Base-by-base conservation (phyloP, 2,797 vertebrate species). In the Sebastes flavidus region DNA sequence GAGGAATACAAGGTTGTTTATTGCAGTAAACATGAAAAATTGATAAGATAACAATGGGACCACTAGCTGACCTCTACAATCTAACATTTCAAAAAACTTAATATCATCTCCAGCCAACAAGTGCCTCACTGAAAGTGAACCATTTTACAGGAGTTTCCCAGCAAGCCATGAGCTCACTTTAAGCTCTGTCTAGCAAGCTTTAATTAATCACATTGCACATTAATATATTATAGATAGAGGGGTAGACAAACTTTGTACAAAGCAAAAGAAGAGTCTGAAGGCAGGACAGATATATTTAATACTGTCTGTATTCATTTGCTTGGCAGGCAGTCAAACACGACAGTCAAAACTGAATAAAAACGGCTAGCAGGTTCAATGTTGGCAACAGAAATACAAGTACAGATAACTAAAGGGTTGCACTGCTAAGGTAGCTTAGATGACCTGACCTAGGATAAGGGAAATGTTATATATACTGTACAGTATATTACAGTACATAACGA, bases 21-120 rank as follows among this genome's bases (percentile, higher is more conserved):
- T 65, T 78, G 59, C 59, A 72, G 30, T 80, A 66, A 69, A 81
- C 65, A 75, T 76, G 58, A 73, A 83, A 72, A 75, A 65, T 61
- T 56, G n/a, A 70, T 59, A 66, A 62, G 27, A 68, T 74, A 59
- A 68, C 58, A 59, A 10, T 25, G 18, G 22, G 22, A 65, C 46
- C 16, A 46, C n/a, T 27, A 25, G 58, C 56, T 77, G 78, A 60
- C 78, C 67, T 80, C n/a, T 59, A 54, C 46, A 80, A 55, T 72
- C 29, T 36, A 67, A 62, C 38, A 49, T 65, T 49, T 34, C n/a
- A 72, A 77, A 72, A 30, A 14, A 36, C 12, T 5, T 10, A 12
- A 63, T 67, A 4, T 68, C 22, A 65, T 67, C 24, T 56, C 25
- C 10, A 25, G 59, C 24, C 16, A 62, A 61, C 27, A 30, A 29